Percentiles rank a stretch among this genome's conserved stretches.
Evolutionary conservation across 2,113 vertebrate genomes (phyloP).

Genomic region (Myotis davidii): DNA sequence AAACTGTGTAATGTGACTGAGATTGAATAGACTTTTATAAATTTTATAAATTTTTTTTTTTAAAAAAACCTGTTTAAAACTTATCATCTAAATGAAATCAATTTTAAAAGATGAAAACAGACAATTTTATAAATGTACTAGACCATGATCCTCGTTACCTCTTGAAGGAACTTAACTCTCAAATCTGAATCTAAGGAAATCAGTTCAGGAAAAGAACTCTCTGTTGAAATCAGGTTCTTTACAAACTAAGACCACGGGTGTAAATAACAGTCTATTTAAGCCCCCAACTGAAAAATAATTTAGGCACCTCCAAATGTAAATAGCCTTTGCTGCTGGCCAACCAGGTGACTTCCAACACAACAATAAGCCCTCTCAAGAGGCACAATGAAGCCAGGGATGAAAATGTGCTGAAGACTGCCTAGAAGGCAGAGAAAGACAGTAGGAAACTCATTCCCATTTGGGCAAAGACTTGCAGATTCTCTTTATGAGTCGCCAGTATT

Average conservation of each 20-base stretch:
- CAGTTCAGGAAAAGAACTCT: slow-evolving; percentile 2
- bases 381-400: not conserved
- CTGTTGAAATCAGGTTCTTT: not conserved
- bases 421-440: not conserved
- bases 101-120: not conserved
- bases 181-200: slow-evolving; percentile 28
- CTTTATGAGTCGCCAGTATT: not conserved
- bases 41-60: not conserved
- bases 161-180: slow-evolving; percentile 1
- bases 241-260: not conserved
- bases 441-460: not conserved
- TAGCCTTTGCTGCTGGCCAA: not conserved
- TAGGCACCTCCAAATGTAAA: not conserved
- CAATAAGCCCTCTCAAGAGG: not conserved
- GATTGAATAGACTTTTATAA: not conserved
- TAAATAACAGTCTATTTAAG: not conserved
- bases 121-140: not conserved
- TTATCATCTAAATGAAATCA: not conserved
- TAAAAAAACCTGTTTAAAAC: not conserved
- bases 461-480: not conserved
- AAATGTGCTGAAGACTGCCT: not conserved
- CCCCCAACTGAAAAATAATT: not conserved
- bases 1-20: slow-evolving; percentile 62
- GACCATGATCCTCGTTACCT: not conserved
- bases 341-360: not conserved